A percentile compares a stretch with the other conserved stretches of the same genome.
phyloP scores from a whole-genome alignment of 2,113 vertebrate species.

The Chlamydotis undulata region DNA sequence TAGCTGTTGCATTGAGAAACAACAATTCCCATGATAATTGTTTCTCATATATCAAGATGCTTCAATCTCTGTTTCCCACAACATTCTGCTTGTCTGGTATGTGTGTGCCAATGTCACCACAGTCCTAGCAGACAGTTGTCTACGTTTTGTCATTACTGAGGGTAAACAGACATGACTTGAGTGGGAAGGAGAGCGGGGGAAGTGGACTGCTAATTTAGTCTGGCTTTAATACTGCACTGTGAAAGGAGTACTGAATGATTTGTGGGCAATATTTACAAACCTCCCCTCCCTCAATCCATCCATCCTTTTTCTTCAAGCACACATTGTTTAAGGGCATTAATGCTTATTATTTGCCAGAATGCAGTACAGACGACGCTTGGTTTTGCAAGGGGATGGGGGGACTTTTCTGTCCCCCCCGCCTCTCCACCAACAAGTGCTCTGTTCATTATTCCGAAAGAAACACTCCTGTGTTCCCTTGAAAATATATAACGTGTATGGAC shows the following conservation, averaged over 20 bases:
- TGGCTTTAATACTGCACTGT: slow-evolving; percentile 63
- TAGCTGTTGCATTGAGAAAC: slow-evolving; percentile 77
- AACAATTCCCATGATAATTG: slow-evolving; percentile 80
- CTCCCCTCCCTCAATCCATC: slow-evolving; percentile 36
- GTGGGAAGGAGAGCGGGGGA: slow-evolving; percentile 69
- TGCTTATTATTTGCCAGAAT: slow-evolving; percentile 38
- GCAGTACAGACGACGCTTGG: not conserved
- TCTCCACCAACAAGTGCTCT: not conserved
- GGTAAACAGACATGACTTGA: slow-evolving; percentile 78
- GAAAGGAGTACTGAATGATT: slow-evolving; percentile 72
- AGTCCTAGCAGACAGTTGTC: slow-evolving; percentile 73
- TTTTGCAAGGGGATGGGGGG: not conserved
- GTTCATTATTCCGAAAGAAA: not conserved
- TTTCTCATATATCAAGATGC: slow-evolving; percentile 78
- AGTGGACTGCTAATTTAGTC: slow-evolving; percentile 75
- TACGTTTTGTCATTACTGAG: slow-evolving; percentile 75
- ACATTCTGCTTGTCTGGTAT: slow-evolving; percentile 76
- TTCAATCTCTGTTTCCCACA: slow-evolving; percentile 76
- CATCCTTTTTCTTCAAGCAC: slow-evolving; percentile 22
- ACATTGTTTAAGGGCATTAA: slow-evolving; percentile 58
- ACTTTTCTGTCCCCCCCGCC: not conserved
- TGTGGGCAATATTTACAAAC: slow-evolving; percentile 69
- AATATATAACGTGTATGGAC: not conserved
- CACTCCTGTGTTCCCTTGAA: not conserved
- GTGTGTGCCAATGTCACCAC: slow-evolving; percentile 70